Base-by-base conservation (phyloP, 1,140 invertebrate genomes). In the Musca domestica region DNA sequence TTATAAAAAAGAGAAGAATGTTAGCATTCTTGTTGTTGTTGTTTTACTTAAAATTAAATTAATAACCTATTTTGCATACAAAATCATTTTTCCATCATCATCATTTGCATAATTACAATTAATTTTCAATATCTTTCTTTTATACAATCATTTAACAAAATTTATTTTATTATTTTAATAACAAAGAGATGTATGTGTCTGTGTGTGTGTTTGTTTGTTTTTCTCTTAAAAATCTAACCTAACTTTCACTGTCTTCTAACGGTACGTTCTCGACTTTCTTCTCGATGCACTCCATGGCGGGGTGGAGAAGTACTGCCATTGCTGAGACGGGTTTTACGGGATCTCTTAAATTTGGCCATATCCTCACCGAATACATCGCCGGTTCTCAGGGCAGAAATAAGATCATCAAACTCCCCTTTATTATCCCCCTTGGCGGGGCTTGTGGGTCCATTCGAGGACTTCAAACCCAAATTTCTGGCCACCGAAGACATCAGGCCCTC, bases 291-390 rank as follows among this genome's bases (percentile, higher is more conserved):
- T 25, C 74, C 73, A 23, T 81, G 79, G 0, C 87, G 82, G 0
- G 89, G 85, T 10, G 86, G 86, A 7, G 86, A 87, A 34, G 82
- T 84, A 41, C 84, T 84, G 61, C 85, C 87, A 2, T 85, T 85
- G 14, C 86, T 84, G 0, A 77, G 71, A 10, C 80, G 75, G 7
- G 80, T 76, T 72, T 89, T 88, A 69, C 90, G 86, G n/a, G 89
- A 92, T 23, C 93, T 83, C 73, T 94, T 93, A 75, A 93, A 92
- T 78, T 95, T 95, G 27, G 93, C 94, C 70, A 98, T 93, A 78
- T 98, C 96, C 80, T 98, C 96, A 0, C 95, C 95, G 80, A 98
- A 99, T 0, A 98, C 95, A 78, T 98, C 96, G 0, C 96, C 97
- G 1, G 95, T 98, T 74, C 96, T 85, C 17, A 99, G 83, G 0